phyloP scores from a whole-genome alignment of 2,797 vertebrate species.

The Acanthopagrus latus region DNA sequence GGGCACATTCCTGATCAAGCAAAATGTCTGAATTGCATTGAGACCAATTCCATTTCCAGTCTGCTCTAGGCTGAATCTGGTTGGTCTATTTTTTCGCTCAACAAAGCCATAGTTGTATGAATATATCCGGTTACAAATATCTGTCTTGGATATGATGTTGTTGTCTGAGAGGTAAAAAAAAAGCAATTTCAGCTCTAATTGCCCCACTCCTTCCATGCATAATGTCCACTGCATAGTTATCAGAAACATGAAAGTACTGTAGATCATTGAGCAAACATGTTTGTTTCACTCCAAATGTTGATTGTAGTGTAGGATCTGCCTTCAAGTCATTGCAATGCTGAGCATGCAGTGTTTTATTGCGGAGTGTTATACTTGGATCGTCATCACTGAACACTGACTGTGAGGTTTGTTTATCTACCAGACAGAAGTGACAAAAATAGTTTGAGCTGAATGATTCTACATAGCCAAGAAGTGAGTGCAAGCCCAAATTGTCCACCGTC shows the following conservation, averaged over 20 bases:
- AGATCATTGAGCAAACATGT: slow-evolving; percentile 19
- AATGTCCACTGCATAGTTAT: not conserved
- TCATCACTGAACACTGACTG: slow-evolving; percentile 8
- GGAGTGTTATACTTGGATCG: slow-evolving; percentile 3
- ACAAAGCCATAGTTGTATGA: slow-evolving; percentile 21
- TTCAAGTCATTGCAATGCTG: slow-evolving; percentile 2
- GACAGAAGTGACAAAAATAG: slow-evolving; percentile 10
- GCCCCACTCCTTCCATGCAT: slow-evolving; percentile 17
- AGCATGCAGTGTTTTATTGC: slow-evolving; percentile 14
- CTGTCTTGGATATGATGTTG: too few species aligned
- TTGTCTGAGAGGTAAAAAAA: slow-evolving; percentile 36
- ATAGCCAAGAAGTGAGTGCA: slow-evolving; percentile 5
- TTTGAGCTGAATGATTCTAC: slow-evolving; percentile 13
- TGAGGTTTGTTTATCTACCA: slow-evolving; percentile 3
- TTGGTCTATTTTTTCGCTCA: slow-evolving; percentile 25
- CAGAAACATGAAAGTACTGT: slow-evolving; percentile 27
- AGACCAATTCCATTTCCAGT: slow-evolving; percentile 37
- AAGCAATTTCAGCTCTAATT: slow-evolving; percentile 25
- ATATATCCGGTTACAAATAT: too few species aligned
- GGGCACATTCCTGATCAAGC: slow-evolving; percentile 32
- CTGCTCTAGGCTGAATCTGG: slow-evolving; percentile 36
- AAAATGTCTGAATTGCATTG: slow-evolving; percentile 43
- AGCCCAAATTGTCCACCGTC: slow-evolving; percentile 25
- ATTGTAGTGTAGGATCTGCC: slow-evolving; percentile 11
- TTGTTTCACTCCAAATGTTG: slow-evolving; percentile 28